Conservation (phyloP, 2,888 invertebrate species). For the Cacoxenus indagator region DNA sequence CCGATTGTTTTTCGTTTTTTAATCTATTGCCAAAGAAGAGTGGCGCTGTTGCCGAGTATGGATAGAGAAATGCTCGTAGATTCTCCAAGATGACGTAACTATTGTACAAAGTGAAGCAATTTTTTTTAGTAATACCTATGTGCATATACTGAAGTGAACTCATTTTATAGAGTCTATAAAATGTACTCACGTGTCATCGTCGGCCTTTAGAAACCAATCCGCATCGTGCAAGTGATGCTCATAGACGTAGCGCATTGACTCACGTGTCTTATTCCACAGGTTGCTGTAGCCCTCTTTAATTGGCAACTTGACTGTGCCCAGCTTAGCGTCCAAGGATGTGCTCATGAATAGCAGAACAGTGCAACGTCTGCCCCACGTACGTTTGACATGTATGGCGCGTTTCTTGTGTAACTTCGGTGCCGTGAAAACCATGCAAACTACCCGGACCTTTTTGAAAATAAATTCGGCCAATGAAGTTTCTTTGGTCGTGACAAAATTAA, state of each 20-base stretch:
- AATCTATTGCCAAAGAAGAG: constrained; percentile 93
- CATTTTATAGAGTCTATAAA: background rate
- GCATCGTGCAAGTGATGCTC: constrained; percentile 85
- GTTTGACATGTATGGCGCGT: constrained; percentile 90
- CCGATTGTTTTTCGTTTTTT: constrained; percentile 70
- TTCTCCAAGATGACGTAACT: constrained; percentile 96
- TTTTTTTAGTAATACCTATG: background rate
- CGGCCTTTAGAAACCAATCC: constrained; percentile 98
- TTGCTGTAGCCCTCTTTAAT: constrained; percentile 88
- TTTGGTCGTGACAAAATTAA: background rate
- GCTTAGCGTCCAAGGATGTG: constrained; percentile 76
- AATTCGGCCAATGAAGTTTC: constrained; percentile 75
- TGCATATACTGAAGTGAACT: background rate
- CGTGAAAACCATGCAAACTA: constrained; percentile 97
- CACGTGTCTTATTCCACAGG: constrained; percentile 96
- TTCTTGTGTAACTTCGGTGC: constrained; percentile 87
- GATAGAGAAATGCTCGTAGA: constrained; percentile 85
- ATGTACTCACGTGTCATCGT: constrained; percentile 93
- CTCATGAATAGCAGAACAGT: constrained; percentile 90
- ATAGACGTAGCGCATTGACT: constrained; percentile 89
- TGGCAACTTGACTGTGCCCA: constrained; percentile 85
- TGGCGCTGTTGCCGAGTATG: constrained; percentile 79
- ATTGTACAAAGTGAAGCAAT: constrained; percentile 50
- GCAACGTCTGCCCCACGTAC: constrained; percentile 94
- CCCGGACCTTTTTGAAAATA: constrained; percentile 81